A percentile compares a stretch with the other conserved stretches of the same genome.
Evolutionary conservation across 1,140 invertebrate genomes (phyloP).

Genomic region (Brachionus plicatilis): DNA sequence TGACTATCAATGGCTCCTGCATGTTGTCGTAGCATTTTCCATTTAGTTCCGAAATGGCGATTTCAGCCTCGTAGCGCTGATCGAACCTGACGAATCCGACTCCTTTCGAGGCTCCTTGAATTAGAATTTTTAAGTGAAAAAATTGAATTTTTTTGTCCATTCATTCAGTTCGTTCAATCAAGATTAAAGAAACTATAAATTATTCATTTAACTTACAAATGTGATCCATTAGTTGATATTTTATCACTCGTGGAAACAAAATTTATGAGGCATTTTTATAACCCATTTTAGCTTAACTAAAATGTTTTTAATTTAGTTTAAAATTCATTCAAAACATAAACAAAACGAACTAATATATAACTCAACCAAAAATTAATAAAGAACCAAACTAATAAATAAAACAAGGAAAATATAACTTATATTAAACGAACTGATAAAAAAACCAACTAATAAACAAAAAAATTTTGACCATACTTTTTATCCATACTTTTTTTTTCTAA

Average conservation of each 20-base stretch:
- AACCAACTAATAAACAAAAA: background rate
- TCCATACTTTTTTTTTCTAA: background rate
- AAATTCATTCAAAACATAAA: background rate
- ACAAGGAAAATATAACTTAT: background rate
- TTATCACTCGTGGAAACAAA: background rate
- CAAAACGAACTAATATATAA: background rate
- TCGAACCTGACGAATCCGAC: conserved; percentile 99
- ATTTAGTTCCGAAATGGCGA: conserved; percentile 93
- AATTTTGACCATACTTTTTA: background rate
- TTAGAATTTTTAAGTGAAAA: background rate
- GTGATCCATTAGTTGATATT: background rate
- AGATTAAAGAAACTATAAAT: background rate
- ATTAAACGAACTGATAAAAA: conserved; percentile 27
- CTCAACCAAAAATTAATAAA: background rate
- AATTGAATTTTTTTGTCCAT: too few relatives aligned
- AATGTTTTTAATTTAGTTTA: conserved; percentile 9
- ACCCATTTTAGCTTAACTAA: background rate
- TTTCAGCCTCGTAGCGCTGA: conserved; percentile 90
- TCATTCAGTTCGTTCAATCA: background rate
- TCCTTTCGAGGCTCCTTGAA: conserved; percentile 86
- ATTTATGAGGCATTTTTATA: background rate
- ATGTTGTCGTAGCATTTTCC: conserved; percentile 85
- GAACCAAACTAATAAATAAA: background rate
- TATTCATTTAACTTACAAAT: background rate
- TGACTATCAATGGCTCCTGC: conserved; percentile 93